phyloP scores from a whole-genome alignment of 2,797 vertebrate species.

The Enteromius paludinosus region DNA sequence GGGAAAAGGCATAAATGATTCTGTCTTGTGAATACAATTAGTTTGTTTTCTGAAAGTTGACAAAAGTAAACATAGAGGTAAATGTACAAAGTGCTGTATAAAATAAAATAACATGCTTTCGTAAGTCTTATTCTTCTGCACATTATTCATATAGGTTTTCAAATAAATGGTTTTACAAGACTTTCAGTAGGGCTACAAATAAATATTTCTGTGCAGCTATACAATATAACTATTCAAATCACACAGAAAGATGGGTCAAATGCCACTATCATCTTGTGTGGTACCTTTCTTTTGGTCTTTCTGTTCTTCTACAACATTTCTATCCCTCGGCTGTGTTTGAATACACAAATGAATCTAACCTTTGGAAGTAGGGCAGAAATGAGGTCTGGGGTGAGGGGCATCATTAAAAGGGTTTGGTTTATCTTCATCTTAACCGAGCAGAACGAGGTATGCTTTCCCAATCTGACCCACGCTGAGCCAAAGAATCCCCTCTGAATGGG shows the following conservation, averaged over 20 bases:
- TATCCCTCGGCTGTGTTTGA: slow-evolving; percentile 66
- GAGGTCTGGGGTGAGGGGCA: slow-evolving; percentile 65
- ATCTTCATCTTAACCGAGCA: slow-evolving; percentile 68
- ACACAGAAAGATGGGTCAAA: slow-evolving; percentile 55
- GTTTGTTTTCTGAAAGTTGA: not conserved
- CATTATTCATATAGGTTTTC: not conserved
- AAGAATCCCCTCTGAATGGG: slow-evolving; percentile 68
- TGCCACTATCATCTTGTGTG: slow-evolving; percentile 72
- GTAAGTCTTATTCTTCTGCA: not conserved
- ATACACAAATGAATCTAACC: slow-evolving; percentile 76
- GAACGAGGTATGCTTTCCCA: slow-evolving; percentile 69
- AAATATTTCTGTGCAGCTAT: not conserved
- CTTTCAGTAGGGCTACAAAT: not conserved
- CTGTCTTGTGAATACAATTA: not conserved
- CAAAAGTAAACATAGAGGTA: not conserved
- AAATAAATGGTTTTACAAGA: not conserved
- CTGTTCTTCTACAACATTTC: slow-evolving; percentile 61
- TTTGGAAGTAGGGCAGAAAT: slow-evolving; percentile 75
- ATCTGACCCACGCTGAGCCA: slow-evolving; percentile 70
- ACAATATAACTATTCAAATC: slow-evolving; percentile 60
- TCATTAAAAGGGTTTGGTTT: slow-evolving; percentile 72
- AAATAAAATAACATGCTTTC: not conserved
- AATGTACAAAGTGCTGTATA: not conserved
- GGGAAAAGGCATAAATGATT: not conserved
- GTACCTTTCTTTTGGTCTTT: slow-evolving; percentile 61